Conservation (phyloP, 2,888 invertebrate genomes). For the Tenodera sinensis region DNA sequence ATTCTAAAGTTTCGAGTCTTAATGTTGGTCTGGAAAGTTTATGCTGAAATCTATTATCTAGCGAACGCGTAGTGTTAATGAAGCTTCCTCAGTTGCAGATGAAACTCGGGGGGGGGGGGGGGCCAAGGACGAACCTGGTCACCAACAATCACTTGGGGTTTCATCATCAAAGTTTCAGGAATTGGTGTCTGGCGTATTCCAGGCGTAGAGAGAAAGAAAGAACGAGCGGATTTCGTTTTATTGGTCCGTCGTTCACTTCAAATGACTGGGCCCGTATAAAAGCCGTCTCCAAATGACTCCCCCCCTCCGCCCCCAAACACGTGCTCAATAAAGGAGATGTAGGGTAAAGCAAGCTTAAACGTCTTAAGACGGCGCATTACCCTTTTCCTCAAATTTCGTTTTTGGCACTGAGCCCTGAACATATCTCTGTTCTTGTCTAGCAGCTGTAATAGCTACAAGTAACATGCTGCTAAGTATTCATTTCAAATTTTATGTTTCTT, state of each 20-base stretch:
- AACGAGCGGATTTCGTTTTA: conserved; percentile 6
- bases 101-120: too few species aligned
- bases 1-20: too few species aligned
- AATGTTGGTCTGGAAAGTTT: too few species aligned
- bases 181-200: conserved; percentile 1
- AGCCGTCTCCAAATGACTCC: background rate
- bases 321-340: background rate
- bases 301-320: background rate
- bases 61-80: too few species aligned
- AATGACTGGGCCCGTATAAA: background rate
- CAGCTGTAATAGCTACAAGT: background rate
- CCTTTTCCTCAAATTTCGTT: background rate
- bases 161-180: conserved; percentile 16
- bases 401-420: background rate
- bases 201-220: background rate
- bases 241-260: conserved; percentile 7
- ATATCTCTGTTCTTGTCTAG: background rate
- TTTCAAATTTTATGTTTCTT: too few species aligned
- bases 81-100: too few species aligned
- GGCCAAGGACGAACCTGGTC: background rate
- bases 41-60: too few species aligned
- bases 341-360: background rate
- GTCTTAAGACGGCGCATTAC: background rate
- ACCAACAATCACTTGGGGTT: background rate
- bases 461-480: too few species aligned